phyloP scores from a whole-genome alignment of 35 echinoderm and acorn worm genomes.

The Apostichopus parvimensis region DNA sequence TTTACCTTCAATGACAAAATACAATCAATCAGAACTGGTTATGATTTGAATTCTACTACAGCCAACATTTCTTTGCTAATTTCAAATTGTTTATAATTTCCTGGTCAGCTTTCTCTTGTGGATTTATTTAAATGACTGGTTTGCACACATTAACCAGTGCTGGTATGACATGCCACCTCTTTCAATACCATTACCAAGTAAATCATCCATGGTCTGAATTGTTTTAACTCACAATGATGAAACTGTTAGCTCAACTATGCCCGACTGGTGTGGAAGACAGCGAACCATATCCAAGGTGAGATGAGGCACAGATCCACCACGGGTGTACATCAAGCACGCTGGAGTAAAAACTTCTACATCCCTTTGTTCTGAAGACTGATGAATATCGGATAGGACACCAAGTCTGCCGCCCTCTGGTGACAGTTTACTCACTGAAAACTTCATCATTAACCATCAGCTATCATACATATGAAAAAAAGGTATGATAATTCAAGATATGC shows the following conservation, averaged over 20 bases:
- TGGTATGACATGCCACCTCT: too few relatives aligned
- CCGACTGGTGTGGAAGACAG: constrained; percentile 57
- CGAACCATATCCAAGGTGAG: constrained; percentile 68
- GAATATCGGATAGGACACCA: constrained; percentile 54
- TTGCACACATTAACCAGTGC: too few relatives aligned
- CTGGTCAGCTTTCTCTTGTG: too few relatives aligned
- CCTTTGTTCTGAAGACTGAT: constrained; percentile 13
- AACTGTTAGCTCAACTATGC: constrained; percentile 62
- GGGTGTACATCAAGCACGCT: constrained; percentile 79
- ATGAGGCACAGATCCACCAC: constrained; percentile 75
- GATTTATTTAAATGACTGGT: too few relatives aligned
- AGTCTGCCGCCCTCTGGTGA: constrained; percentile 60
- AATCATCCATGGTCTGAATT: neutral
- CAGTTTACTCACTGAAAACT: constrained; percentile 59
- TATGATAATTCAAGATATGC: too few relatives aligned
- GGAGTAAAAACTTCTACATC: constrained; percentile 65
- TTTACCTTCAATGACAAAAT: too few relatives aligned
- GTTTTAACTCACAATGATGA: constrained; percentile 83
- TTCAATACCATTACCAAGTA: too few relatives aligned
- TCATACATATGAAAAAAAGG: too few relatives aligned
- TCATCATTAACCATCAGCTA: constrained; percentile 42
- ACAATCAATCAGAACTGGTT: too few relatives aligned
- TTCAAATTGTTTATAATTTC: too few relatives aligned
- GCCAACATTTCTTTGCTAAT: too few relatives aligned
- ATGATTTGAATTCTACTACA: too few relatives aligned